Percentiles rank a stretch among this genome's conserved stretches.
These are phyloP conservation scores for Agriopis marginaria DNA, from an alignment of 2,888 invertebrate genomes.

Conservation along the genomic window DNA sequence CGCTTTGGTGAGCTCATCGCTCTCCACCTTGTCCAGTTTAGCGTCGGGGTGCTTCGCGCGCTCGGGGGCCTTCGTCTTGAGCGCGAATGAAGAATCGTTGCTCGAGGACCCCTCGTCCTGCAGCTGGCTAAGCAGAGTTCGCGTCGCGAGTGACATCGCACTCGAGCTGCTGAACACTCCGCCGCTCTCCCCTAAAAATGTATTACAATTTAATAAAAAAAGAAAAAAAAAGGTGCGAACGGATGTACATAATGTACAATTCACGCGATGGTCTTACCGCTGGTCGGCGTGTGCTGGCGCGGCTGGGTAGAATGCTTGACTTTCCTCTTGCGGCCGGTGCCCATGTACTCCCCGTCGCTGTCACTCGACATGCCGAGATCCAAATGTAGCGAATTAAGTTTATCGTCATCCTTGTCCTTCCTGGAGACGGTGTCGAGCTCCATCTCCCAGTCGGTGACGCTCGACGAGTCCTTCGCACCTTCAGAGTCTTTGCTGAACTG, in stretches of 20 bases:
- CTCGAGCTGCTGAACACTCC: constrained; percentile 73
- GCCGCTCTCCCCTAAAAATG: constrained; percentile 77
- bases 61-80: constrained; percentile 65
- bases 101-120: constrained; percentile 85
- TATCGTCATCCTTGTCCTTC: constrained; percentile 77
- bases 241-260: constrained; percentile 38
- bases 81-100: constrained; percentile 82
- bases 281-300: constrained; percentile 67
- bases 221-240: constrained; percentile 54
- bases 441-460: constrained; percentile 87
- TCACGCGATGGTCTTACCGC: constrained; percentile 65
- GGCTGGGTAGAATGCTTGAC: constrained; percentile 67
- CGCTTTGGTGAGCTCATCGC: constrained; percentile 76
- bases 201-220: constrained; percentile 56
- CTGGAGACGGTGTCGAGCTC: constrained; percentile 83
- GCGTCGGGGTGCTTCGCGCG: constrained; percentile 61
- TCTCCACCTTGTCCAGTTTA: constrained; percentile 69
- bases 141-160: constrained; percentile 75
- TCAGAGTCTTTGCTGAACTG: constrained; percentile 67
- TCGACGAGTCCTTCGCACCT: constrained; percentile 73
- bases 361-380: constrained; percentile 84
- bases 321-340: constrained; percentile 66
- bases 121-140: constrained; percentile 82
- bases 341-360: constrained; percentile 78
- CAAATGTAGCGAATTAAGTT: constrained; percentile 78